Base-by-base conservation (phyloP, 2,888 invertebrate species). In the Epinotia bilunana region DNA sequence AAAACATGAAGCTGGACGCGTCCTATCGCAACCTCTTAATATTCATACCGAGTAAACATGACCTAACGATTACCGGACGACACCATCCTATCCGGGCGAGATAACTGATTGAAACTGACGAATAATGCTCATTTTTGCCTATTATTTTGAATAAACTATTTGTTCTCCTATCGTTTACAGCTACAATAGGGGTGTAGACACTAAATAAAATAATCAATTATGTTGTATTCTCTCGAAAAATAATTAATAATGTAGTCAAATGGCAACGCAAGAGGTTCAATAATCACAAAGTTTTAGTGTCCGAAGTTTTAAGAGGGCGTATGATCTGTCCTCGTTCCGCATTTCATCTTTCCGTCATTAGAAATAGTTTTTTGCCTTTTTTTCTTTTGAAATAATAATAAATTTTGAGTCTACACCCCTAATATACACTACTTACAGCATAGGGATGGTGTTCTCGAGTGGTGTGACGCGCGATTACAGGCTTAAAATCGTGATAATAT, bases 51-150 rank as follows among this genome's bases (percentile, higher is more conserved):
- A 60, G 69, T 75, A 75, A 75, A 77, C 77, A 73, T 71, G 78
- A 78, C 77, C 77, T 73, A 64, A 58, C 69, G 75, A 77, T 76
- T 71, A 77, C 75, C 71, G 63, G 75, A 63, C 73, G 74, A 72
- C 78, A 78, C 62, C 72, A 46, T 65, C 72, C 74, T 75, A 75
- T 75, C 75, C 76, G 76, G 78, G 63, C 72, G 70, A 76, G 78
- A 78, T 78, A 78, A 76, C 39, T 28, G 55, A 28, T 39, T 64
- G 53, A 61, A 61, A 43, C 58, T 16, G 68, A 20, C 43, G 57
- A 46, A 70, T 69, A 69, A 76, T 28, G 23, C 23, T 28, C 2
- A 28, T 28, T 28, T 28, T 33, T 75, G 62, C 67, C 58, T 60
- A 72, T 33, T 1, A 23, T 46, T 69, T 69, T 58, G 60, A 43